Evolutionary conservation across 2,888 invertebrate genomes (phyloP).

Genomic region (Pilophorus perplexus): DNA sequence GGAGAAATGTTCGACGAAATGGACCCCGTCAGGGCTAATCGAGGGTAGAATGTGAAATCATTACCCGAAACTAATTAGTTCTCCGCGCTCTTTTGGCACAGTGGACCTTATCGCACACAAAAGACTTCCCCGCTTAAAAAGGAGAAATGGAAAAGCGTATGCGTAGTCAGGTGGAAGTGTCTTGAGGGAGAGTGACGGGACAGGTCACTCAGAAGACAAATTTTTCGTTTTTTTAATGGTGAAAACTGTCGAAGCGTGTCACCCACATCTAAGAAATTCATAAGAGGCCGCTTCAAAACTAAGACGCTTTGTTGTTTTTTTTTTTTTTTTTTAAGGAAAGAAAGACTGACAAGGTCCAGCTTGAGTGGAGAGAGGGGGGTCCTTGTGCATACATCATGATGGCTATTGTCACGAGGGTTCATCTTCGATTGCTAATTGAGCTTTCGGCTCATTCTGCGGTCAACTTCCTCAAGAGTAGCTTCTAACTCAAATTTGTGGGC

Average conservation of each 20-base stretch:
- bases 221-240: neutral
- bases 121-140: slow-evolving; percentile 1
- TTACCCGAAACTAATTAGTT: slow-evolving; percentile 3
- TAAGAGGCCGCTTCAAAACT: slow-evolving; percentile 17
- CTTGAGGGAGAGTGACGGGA: too few species aligned
- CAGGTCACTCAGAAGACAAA: neutral
- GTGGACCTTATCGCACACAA: neutral
- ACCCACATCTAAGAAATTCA: slow-evolving; percentile 31
- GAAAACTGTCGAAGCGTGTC: slow-evolving; percentile 27
- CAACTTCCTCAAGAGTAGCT: slow-evolving; percentile 4
- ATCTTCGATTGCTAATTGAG: slow-evolving; percentile 37
- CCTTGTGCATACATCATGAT: slow-evolving; percentile 34
- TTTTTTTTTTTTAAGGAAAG: too few species aligned
- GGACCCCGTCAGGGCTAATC: neutral
- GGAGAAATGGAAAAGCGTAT: neutral
- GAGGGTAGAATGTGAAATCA: slow-evolving; percentile 19
- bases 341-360: too few species aligned
- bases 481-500: too few species aligned
- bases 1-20: too few species aligned
- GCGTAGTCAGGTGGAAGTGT: too few species aligned
- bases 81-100: slow-evolving; percentile 13
- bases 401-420: slow-evolving; percentile 31
- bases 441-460: slow-evolving; percentile 21
- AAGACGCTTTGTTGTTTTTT: slow-evolving; percentile 28
- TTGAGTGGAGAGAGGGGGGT: neutral